phyloP scores from a whole-genome alignment of 2,113 vertebrate genomes.

The Epinephelus lanceolatus region DNA sequence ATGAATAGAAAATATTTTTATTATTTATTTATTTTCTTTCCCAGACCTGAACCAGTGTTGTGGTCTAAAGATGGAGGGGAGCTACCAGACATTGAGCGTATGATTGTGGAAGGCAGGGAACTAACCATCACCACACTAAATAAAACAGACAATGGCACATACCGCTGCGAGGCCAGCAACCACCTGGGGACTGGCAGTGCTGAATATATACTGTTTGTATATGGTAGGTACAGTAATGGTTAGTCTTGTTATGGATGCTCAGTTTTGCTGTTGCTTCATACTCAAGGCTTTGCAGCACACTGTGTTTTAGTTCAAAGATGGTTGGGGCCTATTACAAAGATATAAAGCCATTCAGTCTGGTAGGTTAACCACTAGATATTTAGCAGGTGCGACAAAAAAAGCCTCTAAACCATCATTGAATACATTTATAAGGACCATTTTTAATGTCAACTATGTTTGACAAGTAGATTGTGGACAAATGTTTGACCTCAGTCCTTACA shows the following conservation, averaged over 20 bases:
- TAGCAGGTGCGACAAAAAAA: not conserved
- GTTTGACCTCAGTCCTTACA: not conserved
- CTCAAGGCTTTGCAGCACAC: constrained; percentile 3
- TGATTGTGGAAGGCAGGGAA: constrained; percentile 96
- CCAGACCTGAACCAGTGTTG: constrained; percentile 95
- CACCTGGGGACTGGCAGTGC: constrained; percentile 94
- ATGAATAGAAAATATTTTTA: not conserved
- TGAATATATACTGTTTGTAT: constrained; percentile 95
- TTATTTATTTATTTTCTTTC: constrained; percentile 7
- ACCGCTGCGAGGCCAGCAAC: constrained; percentile 97
- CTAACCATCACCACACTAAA: constrained; percentile 96
- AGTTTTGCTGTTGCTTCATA: constrained; percentile 20
- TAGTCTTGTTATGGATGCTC: constrained; percentile 9
- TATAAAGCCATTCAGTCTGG: not conserved
- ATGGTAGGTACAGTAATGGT: constrained; percentile 88
- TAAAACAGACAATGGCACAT: constrained; percentile 99
- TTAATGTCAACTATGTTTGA: not conserved
- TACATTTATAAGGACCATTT: not conserved
- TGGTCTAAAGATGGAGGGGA: constrained; percentile 98
- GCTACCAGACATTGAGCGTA: constrained; percentile 94
- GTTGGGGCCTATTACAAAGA: constrained; percentile 5
- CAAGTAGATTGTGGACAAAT: not conserved
- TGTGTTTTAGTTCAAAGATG: constrained; percentile 12
- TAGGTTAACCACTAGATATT: not conserved
- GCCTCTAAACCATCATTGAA: not conserved